phyloP scores from a whole-genome alignment of 2,888 invertebrate genomes.

The Julus scandinavius region DNA sequence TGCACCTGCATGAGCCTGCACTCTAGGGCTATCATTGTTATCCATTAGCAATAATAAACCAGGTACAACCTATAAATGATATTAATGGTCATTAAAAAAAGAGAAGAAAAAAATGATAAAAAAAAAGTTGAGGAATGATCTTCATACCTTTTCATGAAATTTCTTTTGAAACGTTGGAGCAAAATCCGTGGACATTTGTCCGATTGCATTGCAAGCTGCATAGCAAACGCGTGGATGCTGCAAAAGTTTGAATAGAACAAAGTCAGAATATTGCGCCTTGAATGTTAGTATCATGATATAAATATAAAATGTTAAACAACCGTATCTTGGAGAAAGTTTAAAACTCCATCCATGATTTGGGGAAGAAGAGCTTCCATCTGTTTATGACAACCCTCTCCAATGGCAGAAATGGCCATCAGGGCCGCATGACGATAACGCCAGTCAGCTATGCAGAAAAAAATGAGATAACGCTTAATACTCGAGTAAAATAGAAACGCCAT shows the following conservation, averaged over 20 bases:
- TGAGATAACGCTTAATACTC: neutral
- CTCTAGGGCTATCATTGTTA: constrained; percentile 91
- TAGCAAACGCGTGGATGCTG: constrained; percentile 93
- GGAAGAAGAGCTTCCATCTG: constrained; percentile 97
- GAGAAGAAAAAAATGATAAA: neutral
- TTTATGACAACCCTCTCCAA: constrained; percentile 98
- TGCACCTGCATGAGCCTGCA: constrained; percentile 90
- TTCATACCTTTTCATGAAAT: constrained; percentile 84
- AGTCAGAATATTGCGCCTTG: neutral
- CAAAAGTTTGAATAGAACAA: constrained; percentile 58
- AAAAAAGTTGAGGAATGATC: neutral
- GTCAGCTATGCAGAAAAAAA: constrained; percentile 63
- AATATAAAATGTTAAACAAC: constrained; percentile 69
- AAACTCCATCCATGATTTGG: constrained; percentile 89
- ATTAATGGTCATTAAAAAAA: neutral
- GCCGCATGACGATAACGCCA: constrained; percentile 85
- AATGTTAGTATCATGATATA: neutral
- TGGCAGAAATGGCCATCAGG: constrained; percentile 97
- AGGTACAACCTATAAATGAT: constrained; percentile 76
- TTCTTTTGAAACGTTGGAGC: constrained; percentile 97
- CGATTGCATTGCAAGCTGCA: constrained; percentile 98
- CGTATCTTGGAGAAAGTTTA: constrained; percentile 84
- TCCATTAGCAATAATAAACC: constrained; percentile 88
- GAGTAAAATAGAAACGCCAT: neutral
- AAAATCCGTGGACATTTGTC: constrained; percentile 99